Evolutionary conservation across 53 echinoderm and acorn worm genomes (phyloP).

Genomic region (Luidia sarsii): DNA sequence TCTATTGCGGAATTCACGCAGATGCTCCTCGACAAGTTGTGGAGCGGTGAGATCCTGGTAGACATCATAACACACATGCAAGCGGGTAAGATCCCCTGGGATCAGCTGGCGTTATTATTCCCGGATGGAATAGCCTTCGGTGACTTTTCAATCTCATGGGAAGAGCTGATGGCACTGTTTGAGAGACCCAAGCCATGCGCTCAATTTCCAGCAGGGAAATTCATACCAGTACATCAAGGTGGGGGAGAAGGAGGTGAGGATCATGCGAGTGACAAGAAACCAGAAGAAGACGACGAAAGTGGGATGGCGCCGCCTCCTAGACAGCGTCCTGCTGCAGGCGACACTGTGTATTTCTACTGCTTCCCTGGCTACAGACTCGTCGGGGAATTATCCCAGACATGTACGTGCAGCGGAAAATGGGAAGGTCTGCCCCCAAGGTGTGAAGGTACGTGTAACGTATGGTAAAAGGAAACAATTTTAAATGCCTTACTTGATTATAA

Average conservation of each 20-base stretch:
- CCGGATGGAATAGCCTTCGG: conserved; percentile 12
- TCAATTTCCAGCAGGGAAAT: background rate
- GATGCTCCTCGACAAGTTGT: conserved; percentile 12
- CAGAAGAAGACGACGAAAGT: conserved; percentile 1
- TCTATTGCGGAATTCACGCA: background rate
- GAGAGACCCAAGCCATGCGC: background rate
- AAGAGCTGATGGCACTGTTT: conserved; percentile 4
- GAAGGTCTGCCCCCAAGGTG: conserved; percentile 23
- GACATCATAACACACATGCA: conserved; percentile 15
- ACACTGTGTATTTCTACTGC: conserved; percentile 15
- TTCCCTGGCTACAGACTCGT: conserved; percentile 29
- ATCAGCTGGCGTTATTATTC: background rate
- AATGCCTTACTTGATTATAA: too few species aligned
- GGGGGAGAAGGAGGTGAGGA: too few species aligned
- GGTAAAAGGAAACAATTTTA: too few species aligned
- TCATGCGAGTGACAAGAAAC: too few species aligned
- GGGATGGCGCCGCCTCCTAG: background rate
- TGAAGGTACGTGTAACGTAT: conserved; percentile 25
- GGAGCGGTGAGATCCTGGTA: conserved; percentile 16
- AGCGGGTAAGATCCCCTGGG: conserved; percentile 16
- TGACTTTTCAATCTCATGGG: background rate
- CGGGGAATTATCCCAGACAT: conserved; percentile 7
- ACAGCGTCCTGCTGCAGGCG: conserved; percentile 24
- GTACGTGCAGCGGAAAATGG: conserved; percentile 30
- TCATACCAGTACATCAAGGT: background rate